These are phyloP conservation scores for Sebastes itinus DNA, from an alignment of 2,797 vertebrate genomes.

Conservation along the genomic window DNA sequence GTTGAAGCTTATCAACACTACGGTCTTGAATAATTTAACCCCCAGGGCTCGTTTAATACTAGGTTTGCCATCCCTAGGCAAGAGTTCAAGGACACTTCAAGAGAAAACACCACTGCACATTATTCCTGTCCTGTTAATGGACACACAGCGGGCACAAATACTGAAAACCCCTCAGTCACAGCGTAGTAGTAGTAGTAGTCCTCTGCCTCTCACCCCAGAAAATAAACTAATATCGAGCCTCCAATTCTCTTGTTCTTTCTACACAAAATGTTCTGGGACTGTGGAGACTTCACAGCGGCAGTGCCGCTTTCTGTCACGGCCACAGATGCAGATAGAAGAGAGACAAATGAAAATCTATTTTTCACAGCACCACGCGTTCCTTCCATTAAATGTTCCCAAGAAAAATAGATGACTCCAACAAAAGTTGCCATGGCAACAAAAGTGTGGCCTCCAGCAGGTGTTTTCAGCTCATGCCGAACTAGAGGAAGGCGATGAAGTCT, in stretches of 20 bases:
- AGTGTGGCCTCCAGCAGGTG: slow-evolving; percentile 61
- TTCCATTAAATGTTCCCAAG: slow-evolving; percentile 53
- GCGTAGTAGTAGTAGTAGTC: not conserved
- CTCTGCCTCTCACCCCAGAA: not conserved
- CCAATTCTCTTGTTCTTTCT: not conserved
- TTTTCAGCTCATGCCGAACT: slow-evolving; percentile 41
- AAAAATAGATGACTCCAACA: slow-evolving; percentile 57
- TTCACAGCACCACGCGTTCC: slow-evolving; percentile 29
- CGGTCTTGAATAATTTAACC: no score
- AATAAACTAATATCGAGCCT: not conserved
- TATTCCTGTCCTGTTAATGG: not conserved
- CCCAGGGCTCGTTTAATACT: not conserved
- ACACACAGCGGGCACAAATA: not conserved
- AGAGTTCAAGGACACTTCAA: not conserved
- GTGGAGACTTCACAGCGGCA: not conserved
- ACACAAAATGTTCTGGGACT: slow-evolving; percentile 5
- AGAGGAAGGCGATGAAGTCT: slow-evolving; percentile 1
- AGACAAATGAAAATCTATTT: slow-evolving; percentile 51
- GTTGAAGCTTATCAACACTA: not conserved
- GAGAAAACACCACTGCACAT: not conserved
- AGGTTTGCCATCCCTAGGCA: not conserved
- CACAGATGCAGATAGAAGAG: slow-evolving; percentile 40
- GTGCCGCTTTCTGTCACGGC: slow-evolving; percentile 10
- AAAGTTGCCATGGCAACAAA: slow-evolving; percentile 70
- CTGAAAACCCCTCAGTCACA: not conserved